phyloP scores from a whole-genome alignment of 1,140 invertebrate genomes.

The Calliphora vicina region DNA sequence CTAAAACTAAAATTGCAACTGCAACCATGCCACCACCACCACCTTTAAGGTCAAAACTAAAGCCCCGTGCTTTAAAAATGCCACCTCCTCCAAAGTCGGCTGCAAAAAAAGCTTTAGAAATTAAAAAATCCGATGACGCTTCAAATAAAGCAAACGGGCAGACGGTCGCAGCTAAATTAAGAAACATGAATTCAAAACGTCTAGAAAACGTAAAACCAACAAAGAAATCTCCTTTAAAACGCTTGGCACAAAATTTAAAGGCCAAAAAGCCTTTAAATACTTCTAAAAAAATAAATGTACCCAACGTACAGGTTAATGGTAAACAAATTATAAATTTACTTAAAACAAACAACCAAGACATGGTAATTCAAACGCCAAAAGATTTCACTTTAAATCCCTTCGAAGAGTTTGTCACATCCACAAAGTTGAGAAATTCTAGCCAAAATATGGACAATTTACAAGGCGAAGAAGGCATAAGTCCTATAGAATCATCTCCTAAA shows the following conservation, averaged over 20 bases:
- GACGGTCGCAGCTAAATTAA: neutral
- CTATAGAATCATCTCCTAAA: constrained; percentile 32
- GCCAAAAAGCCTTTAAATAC: constrained; percentile 26
- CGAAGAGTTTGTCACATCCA: constrained; percentile 48
- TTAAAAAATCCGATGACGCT: neutral
- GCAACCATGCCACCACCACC: neutral
- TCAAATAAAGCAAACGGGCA: neutral
- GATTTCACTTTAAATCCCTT: constrained; percentile 47
- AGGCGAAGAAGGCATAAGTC: constrained; percentile 42
- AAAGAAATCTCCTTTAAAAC: neutral
- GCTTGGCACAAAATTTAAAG: constrained; percentile 24
- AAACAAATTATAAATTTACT: neutral
- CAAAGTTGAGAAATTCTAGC: constrained; percentile 37
- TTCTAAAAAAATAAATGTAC: constrained; percentile 15
- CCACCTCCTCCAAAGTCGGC: neutral
- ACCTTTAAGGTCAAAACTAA: neutral
- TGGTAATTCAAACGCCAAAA: constrained; percentile 44
- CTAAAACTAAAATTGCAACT: neutral
- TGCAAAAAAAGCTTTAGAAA: neutral
- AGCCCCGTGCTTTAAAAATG: neutral
- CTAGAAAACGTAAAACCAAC: neutral
- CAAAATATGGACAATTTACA: neutral
- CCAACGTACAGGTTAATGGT: constrained; percentile 2
- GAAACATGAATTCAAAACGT: neutral
- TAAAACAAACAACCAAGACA: neutral